Conservation (phyloP, 2,888 invertebrate species). For the Apamea epomidion region DNA sequence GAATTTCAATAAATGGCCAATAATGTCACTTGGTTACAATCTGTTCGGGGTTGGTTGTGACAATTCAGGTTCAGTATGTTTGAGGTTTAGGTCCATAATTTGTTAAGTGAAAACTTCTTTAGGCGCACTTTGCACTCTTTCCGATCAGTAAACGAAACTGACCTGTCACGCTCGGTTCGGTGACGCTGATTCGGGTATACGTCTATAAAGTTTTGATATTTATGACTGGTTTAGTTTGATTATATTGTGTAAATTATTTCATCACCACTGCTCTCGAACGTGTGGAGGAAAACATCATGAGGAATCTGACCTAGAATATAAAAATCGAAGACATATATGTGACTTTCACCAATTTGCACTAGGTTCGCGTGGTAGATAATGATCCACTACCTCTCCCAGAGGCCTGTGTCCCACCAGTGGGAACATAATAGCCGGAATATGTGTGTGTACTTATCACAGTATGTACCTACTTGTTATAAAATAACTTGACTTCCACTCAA, state of each 20-base stretch:
- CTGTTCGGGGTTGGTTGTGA: constrained; percentile 16
- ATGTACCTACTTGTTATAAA: not conserved
- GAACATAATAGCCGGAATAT: not conserved
- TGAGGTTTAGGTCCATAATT: not conserved
- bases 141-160: not conserved
- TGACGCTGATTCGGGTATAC: not conserved
- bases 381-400: not conserved
- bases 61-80: not conserved
- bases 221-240: not conserved
- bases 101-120: not conserved
- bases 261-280: too few species aligned
- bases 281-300: not conserved
- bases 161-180: not conserved
- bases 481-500: not conserved
- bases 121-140: not conserved
- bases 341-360: not conserved
- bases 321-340: not conserved
- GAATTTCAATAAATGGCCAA: constrained; percentile 66
- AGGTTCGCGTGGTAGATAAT: not conserved
- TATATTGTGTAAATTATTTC: not conserved
- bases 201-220: not conserved
- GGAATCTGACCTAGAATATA: not conserved
- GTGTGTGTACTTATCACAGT: not conserved
- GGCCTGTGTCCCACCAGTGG: not conserved
- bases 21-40: constrained; percentile 42